Conservation (phyloP, 1,140 invertebrate genomes). For the Ostrea edulis region DNA sequence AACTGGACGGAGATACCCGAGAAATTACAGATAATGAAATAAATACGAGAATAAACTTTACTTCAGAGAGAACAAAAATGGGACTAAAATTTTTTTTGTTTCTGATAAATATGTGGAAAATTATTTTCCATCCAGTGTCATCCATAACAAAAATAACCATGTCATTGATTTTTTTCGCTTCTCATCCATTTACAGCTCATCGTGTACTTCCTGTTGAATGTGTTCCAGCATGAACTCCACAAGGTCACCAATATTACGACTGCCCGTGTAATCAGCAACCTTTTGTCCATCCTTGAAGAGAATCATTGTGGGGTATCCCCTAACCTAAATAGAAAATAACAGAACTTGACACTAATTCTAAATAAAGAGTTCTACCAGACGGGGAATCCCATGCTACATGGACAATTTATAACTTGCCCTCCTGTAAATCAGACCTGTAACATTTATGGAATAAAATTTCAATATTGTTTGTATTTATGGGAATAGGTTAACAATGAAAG, state of each 20-base stretch:
- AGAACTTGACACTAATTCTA: neutral
- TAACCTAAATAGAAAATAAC: slow-evolving; percentile 80
- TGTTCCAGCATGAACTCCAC: slow-evolving; percentile 22
- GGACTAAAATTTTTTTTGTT: neutral
- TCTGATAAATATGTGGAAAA: neutral
- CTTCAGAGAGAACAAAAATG: neutral
- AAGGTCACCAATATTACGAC: slow-evolving; percentile 81
- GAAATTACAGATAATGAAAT: neutral
- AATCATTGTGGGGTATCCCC: slow-evolving; percentile 89
- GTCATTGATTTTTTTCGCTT: neutral
- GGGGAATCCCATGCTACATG: no score
- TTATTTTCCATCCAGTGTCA: neutral
- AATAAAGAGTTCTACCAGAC: no score
- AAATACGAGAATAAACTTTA: neutral
- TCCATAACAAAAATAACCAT: neutral
- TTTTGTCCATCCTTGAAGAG: slow-evolving; percentile 89
- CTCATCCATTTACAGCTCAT: slow-evolving; percentile 7
- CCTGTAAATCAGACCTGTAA: no score
- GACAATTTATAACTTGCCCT: no score
- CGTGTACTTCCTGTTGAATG: neutral
- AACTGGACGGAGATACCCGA: neutral
- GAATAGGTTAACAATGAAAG: no score
- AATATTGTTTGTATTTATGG: no score
- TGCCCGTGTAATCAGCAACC: slow-evolving; percentile 86
- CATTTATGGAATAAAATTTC: no score